A percentile compares a stretch with the other conserved stretches of the same genome.
Evolutionary conservation across 2,888 invertebrate genomes (phyloP).

Genomic region (Dromius quadrimaculatus): DNA sequence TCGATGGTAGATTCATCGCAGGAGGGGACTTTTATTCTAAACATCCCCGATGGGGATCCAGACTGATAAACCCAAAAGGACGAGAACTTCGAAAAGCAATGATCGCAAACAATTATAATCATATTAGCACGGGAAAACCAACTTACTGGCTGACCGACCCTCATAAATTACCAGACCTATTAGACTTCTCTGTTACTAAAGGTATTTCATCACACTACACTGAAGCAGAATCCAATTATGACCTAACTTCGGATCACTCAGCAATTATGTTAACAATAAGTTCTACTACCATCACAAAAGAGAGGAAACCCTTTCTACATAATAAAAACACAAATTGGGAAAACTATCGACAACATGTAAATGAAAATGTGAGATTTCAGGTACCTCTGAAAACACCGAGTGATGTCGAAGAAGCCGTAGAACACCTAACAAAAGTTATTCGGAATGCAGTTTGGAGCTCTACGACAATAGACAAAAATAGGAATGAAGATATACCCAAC

Average conservation of each 20-base stretch:
- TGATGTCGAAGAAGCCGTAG: no score
- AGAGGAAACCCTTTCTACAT: no score
- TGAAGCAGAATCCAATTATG: no score
- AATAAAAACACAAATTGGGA: no score
- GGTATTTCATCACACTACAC: constrained; percentile 49
- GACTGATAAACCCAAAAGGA: neutral
- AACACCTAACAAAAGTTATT: neutral
- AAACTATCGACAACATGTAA: no score
- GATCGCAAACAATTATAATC: neutral
- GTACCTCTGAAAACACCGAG: no score
- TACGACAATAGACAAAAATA: no score
- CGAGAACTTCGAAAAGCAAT: neutral
- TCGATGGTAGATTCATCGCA: neutral
- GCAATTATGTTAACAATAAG: no score
- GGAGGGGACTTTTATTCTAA: neutral
- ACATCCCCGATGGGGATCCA: neutral
- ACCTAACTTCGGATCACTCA: no score
- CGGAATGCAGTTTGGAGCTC: neutral
- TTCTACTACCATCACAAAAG: no score
- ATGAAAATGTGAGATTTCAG: constrained; percentile 43
- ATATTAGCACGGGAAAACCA: constrained; percentile 54
- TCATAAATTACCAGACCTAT: constrained; percentile 56
- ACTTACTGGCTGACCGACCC: constrained; percentile 47
- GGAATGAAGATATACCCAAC: no score
- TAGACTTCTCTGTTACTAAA: constrained; percentile 56